phyloP scores from a whole-genome alignment of 2,888 invertebrate genomes.

The Ellobium chinense region DNA sequence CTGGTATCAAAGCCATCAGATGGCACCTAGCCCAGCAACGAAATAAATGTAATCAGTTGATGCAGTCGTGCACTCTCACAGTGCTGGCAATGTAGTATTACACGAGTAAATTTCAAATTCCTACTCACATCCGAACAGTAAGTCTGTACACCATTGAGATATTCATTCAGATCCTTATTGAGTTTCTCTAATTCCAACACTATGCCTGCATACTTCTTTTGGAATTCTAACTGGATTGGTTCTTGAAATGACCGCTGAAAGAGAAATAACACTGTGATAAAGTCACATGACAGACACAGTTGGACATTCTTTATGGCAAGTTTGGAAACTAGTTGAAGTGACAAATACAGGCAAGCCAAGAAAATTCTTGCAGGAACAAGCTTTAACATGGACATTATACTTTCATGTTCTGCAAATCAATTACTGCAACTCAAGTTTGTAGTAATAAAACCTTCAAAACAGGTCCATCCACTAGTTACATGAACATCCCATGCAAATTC shows the following conservation, averaged over 20 bases:
- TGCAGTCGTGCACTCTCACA: no score
- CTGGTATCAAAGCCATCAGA: no score
- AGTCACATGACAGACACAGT: background rate
- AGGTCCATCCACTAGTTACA: no score
- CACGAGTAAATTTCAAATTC: background rate
- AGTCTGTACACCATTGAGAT: conserved; percentile 90
- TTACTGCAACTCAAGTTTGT: no score
- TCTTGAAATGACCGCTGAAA: conserved; percentile 86
- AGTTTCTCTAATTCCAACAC: conserved; percentile 94
- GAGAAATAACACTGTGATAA: no score
- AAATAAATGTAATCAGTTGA: no score
- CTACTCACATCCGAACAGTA: conserved; percentile 86
- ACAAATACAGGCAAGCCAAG: background rate
- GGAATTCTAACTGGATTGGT: conserved; percentile 91
- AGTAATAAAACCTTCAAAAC: no score
- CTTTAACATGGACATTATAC: no score
- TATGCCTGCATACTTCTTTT: conserved; percentile 90
- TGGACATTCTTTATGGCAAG: background rate
- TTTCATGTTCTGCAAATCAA: no score
- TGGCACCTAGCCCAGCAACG: no score
- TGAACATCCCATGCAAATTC: no score
- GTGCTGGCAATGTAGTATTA: no score
- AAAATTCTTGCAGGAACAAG: background rate
- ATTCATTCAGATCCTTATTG: conserved; percentile 92
- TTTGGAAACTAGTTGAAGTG: background rate